These are phyloP conservation scores for Gavialis gangeticus DNA, from an alignment of 2,113 vertebrate species.

Conservation along the genomic window DNA sequence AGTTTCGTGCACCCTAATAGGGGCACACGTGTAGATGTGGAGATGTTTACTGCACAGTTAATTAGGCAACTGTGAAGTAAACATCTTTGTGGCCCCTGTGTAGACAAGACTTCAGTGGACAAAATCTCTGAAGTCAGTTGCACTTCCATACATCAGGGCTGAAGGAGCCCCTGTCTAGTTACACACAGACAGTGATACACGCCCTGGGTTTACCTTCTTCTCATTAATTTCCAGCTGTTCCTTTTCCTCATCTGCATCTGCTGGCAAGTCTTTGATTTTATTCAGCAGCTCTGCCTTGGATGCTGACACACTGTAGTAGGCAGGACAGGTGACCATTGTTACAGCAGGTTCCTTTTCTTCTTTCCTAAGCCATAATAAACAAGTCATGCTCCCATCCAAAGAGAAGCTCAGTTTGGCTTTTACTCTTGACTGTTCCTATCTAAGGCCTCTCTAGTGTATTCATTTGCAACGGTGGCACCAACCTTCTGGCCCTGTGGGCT, in stretches of 20 bases:
- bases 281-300: slow-evolving; percentile 79
- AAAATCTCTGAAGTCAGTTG: not conserved
- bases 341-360: slow-evolving; percentile 70
- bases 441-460: not conserved
- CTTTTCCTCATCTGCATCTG: slow-evolving; percentile 79
- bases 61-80: too few relatives aligned
- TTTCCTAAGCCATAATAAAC: slow-evolving; percentile 62
- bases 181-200: not conserved
- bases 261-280: slow-evolving; percentile 78
- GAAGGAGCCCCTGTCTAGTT: not conserved
- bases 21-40: too few relatives aligned
- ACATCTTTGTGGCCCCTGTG: not conserved
- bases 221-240: slow-evolving; percentile 83
- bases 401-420: not conserved
- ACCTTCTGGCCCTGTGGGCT: too few relatives aligned
- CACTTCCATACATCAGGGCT: not conserved
- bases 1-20: too few relatives aligned
- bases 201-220: slow-evolving; percentile 85
- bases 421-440: not conserved
- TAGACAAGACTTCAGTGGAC: rapidly evolving
- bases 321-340: slow-evolving; percentile 68
- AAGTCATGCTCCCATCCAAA: not conserved
- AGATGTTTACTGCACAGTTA: too few relatives aligned
- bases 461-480: too few relatives aligned
- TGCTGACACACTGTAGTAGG: slow-evolving; percentile 77